Evolutionary conservation across 2,888 invertebrate species (phyloP), one percentile per base, ranked within the genome.

Genomic region (Cremastobaeus sp.): DNA sequence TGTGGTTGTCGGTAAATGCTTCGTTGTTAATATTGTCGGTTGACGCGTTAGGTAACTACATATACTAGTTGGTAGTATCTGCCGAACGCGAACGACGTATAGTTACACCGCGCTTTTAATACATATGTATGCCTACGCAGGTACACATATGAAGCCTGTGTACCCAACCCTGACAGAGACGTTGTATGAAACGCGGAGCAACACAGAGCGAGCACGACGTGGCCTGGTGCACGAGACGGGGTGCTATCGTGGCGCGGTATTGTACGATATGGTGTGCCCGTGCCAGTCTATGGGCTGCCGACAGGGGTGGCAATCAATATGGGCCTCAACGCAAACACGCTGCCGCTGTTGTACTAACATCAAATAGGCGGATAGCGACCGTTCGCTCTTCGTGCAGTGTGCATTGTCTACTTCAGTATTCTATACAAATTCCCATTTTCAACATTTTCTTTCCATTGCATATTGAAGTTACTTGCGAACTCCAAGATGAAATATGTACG

Each of bases 241-340:
- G 25, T 32, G 48, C 60, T 75, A 73, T 77, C 60, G 70, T 70
- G 41, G 39, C 70, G 41, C 60, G 78, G 79, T 77, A 80, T 81
- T 78, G 82, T 80, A 81, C 79, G 82, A 81, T 82, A 82, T 81
- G 82, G 82, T 82, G 79, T 82, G 78, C 78, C 81, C 79, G 79
- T 80, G 80, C 80, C 78, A 80, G 74, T 60, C 64, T 76, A 76
- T 78, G 81, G 81, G 82, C 77, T 81, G 84, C 82, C 83, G 83
- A 86, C 85, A 86, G 85, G 85, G 85, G 83, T 84, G 85, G 86
- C 87, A 87, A 87, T 87, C 87, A 87, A 87, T 87, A 87, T 87
- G 86, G 86, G 86, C 86, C 86, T 87, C 85, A 87, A 85, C 84
- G 86, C 86, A 87, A 87, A 87, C 87, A 87, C 86, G 85, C 83